Evolutionary conservation across 1,140 invertebrate species (phyloP).

Genomic region (Cydia fagiglandana): DNA sequence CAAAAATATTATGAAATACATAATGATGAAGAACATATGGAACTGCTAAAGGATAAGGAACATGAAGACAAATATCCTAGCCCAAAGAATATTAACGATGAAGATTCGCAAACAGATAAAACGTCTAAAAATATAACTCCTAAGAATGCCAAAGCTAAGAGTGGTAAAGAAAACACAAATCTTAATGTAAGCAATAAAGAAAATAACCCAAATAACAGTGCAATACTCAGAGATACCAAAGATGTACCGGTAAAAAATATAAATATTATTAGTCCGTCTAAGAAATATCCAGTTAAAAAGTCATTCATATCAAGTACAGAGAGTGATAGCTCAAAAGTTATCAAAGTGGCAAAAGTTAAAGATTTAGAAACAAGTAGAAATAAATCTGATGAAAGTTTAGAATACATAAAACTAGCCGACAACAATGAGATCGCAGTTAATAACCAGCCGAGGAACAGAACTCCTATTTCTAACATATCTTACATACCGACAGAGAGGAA

Average conservation of each 20-base stretch:
- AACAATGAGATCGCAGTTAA: conserved; percentile 76
- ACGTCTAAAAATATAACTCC: conserved; percentile 51
- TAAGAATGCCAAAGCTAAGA: conserved; percentile 45
- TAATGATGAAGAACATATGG: conserved; percentile 72
- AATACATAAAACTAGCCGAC: conserved; percentile 74
- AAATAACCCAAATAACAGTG: conserved; percentile 63
- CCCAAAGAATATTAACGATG: conserved; percentile 59
- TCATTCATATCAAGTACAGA: conserved; percentile 65
- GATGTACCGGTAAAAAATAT: conserved; percentile 67
- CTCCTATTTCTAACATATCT: conserved; percentile 73
- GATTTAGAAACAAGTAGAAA: conserved; percentile 73
- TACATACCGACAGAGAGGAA: conserved; percentile 68
- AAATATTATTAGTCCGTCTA: conserved; percentile 73
- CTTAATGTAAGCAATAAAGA: conserved; percentile 55
- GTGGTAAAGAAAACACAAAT: conserved; percentile 50
- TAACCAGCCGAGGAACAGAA: conserved; percentile 75
- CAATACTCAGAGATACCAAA: conserved; percentile 74
- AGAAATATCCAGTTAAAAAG: conserved; percentile 72
- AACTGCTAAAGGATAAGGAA: conserved; percentile 64
- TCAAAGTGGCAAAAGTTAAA: conserved; percentile 73
- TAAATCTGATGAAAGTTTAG: conserved; percentile 71
- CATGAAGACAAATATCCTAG: conserved; percentile 55
- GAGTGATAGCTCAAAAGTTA: conserved; percentile 65
- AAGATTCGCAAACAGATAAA: conserved; percentile 49
- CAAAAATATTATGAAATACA: conserved; percentile 77